Evolutionary conservation across 2,797 vertebrate species (phyloP), one percentile per base, ranked within the genome.

Genomic region (Otolemur crassicaudatus): DNA sequence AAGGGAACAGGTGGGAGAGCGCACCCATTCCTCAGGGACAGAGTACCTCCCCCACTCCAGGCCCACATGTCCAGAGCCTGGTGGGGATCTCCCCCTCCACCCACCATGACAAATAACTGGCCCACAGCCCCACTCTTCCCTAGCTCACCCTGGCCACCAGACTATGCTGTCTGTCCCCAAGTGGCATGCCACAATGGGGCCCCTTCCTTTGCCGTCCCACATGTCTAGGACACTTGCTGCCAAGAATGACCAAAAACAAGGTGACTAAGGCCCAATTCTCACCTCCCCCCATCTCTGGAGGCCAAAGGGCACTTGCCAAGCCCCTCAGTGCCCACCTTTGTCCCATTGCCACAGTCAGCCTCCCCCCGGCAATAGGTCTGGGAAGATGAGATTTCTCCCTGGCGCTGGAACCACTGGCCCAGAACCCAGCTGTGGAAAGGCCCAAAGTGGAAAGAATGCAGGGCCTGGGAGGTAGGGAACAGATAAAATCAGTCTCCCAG

Each of bases 1-100:
- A 0, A 89, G 86, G 61, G 76, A 61, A 34, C 27, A 94, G 58
- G 73, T 43, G 56, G 89, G 67, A 94, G 61, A 91, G 79, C 0
- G 23, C 6, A n/a, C 6, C 61, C 67, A 63, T 61, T 91, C 72
- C 95, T 96, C 97, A 96, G 96, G 96, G 95, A 96, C 86, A 84
- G 60, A 79, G 85, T 60, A 72, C 91, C 73, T 90, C 67, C 61
- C 58, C 34, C 0, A 14, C 31, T 56, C 27, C 56, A 46, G 73
- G 65, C 46, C 58, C 58, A 56, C 20, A 4, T 0, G 4, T 37
- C 80, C 67, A 58, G 72, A 87, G 81, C 65, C 80, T 46, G 23
- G 56, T 70, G 72, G 73, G 49, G 56, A 25, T 20, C 40, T 14
- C 25, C 56, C 27, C 31, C 49, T 27, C 70, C 29, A 0, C 58